Evolutionary conservation across 2,888 invertebrate genomes (phyloP).

Genomic region (Prenolepis imparis): DNA sequence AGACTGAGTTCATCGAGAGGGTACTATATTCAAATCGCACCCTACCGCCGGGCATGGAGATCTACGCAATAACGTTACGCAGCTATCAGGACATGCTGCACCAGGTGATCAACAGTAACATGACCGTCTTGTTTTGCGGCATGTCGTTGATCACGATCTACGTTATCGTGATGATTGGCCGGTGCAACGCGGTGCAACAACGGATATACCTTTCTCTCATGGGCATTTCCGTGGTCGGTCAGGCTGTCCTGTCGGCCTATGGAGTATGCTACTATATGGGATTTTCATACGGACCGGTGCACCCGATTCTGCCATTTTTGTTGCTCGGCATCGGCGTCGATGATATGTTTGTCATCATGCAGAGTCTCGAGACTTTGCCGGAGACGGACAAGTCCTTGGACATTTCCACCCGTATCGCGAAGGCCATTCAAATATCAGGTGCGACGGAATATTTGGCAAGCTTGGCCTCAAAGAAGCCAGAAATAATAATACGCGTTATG

Average conservation of each 20-base stretch:
- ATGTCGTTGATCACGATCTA: slow-evolving; percentile 84
- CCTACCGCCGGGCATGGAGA: slow-evolving; percentile 80
- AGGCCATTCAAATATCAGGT: slow-evolving; percentile 86
- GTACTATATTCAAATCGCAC: slow-evolving; percentile 79
- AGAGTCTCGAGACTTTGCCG: slow-evolving; percentile 82
- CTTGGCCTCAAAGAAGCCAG: neutral
- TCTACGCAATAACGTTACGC: slow-evolving; percentile 82
- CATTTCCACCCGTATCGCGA: slow-evolving; percentile 83
- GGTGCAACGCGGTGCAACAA: slow-evolving; percentile 83
- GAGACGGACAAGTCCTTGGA: slow-evolving; percentile 75
- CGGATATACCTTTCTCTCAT: slow-evolving; percentile 82
- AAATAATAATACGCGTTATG: neutral
- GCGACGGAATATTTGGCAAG: slow-evolving; percentile 15
- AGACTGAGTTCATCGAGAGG: slow-evolving; percentile 79
- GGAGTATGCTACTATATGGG: slow-evolving; percentile 85
- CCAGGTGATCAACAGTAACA: slow-evolving; percentile 82
- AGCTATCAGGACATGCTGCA: slow-evolving; percentile 83
- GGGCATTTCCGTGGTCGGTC: slow-evolving; percentile 84
- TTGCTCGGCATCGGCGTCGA: slow-evolving; percentile 86
- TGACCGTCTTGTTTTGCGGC: slow-evolving; percentile 83
- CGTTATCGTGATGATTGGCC: slow-evolving; percentile 84
- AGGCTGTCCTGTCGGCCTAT: slow-evolving; percentile 84
- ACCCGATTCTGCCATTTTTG: slow-evolving; percentile 85
- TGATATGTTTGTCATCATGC: slow-evolving; percentile 86
- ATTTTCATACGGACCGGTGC: slow-evolving; percentile 84